Percentiles rank a stretch among this genome's conserved stretches.
Evolutionary conservation across 2,797 vertebrate species (phyloP).

Genomic region (Prunella strophiata): DNA sequence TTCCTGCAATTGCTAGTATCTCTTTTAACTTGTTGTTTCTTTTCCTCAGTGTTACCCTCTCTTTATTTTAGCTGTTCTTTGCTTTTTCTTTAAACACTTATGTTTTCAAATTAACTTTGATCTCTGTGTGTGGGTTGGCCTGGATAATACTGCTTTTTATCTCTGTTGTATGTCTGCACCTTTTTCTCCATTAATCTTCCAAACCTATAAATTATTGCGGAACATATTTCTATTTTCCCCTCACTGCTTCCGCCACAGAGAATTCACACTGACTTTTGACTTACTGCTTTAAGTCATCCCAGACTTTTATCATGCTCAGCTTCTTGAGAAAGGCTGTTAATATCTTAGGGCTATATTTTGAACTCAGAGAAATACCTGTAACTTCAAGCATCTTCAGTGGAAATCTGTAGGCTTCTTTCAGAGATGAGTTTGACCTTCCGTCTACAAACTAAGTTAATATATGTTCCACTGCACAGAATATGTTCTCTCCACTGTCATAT

Average conservation of each 20-base stretch:
- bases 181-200: conserved; percentile 48
- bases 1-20: neutral
- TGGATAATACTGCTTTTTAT: conserved; percentile 53
- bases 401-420: neutral
- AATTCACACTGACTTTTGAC: conserved; percentile 49
- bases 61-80: conserved; percentile 17
- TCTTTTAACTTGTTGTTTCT: neutral
- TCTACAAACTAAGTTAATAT: neutral
- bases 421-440: neutral
- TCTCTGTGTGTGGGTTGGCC: conserved; percentile 13
- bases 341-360: conserved; percentile 9
- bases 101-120: conserved; percentile 55
- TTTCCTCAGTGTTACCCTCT: neutral
- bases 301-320: conserved; percentile 23
- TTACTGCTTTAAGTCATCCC: conserved; percentile 1
- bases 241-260: neutral
- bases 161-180: conserved; percentile 53
- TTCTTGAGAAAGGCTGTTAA: conserved; percentile 7
- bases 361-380: neutral
- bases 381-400: neutral
- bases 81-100: conserved; percentile 34
- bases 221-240: conserved; percentile 40
- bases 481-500: neutral
- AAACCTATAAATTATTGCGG: conserved; percentile 60
- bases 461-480: neutral